phyloP scores from a whole-genome alignment of 2,797 vertebrate species.

The Mus caroli region DNA sequence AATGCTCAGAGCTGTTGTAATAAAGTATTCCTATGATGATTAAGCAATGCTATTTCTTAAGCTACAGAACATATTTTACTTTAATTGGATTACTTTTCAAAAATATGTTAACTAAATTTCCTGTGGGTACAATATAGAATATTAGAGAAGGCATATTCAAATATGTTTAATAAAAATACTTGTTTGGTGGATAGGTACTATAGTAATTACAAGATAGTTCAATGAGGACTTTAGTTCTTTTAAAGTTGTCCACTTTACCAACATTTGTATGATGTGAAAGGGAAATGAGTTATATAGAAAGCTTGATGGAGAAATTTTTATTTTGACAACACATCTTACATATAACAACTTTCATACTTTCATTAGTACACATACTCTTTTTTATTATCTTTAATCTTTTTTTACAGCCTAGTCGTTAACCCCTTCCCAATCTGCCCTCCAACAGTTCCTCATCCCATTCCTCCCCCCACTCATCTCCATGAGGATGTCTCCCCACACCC shows the following conservation, averaged over 20 bases:
- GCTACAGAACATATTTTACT: neutral
- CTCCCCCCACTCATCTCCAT: neutral
- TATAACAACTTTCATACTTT: conserved; percentile 28
- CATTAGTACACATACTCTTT: neutral
- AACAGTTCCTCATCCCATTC: neutral
- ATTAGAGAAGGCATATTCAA: neutral
- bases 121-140: neutral
- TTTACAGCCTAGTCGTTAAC: neutral
- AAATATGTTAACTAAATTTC: conserved; percentile 19
- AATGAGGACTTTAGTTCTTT: neutral
- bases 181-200: neutral
- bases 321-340: neutral
- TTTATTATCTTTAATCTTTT: neutral
- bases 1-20: neutral
- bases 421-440: neutral
- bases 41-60: neutral
- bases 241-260: neutral
- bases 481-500: neutral
- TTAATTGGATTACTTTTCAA: conserved; percentile 23
- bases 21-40: neutral
- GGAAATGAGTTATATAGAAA: neutral
- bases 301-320: neutral
- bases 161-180: neutral
- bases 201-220: neutral
- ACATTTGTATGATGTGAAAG: neutral